Percentiles rank a stretch among this genome's conserved stretches.
These are phyloP conservation scores for Gymnocheta viridis DNA, from an alignment of 2,888 invertebrate species.

Conservation along the genomic window DNA sequence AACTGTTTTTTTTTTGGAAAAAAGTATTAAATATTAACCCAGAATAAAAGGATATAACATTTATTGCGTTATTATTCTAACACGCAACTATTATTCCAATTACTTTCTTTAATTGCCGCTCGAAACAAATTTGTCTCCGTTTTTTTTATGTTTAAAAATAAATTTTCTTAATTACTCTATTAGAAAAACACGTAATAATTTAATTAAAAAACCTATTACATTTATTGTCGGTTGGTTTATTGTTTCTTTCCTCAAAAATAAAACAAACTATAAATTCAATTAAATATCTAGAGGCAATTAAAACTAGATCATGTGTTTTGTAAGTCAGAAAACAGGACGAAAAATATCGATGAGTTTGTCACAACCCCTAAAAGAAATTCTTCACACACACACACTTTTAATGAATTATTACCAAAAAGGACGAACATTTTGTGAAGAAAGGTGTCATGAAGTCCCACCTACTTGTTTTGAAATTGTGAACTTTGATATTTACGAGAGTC, in stretches of 20 bases:
- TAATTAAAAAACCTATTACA: constrained; percentile 57
- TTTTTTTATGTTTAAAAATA: constrained; percentile 21
- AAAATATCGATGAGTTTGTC: constrained; percentile 17
- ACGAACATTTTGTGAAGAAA: background rate
- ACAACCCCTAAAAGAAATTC: constrained; percentile 28
- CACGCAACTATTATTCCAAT: constrained; percentile 36
- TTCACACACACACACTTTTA: constrained; percentile 38
- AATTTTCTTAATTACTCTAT: constrained; percentile 56
- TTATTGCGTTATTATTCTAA: background rate
- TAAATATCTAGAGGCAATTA: constrained; percentile 33
- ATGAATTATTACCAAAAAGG: constrained; percentile 37
- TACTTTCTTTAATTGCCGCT: constrained; percentile 5
- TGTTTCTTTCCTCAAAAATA: background rate
- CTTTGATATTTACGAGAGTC: background rate
- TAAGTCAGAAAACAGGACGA: background rate
- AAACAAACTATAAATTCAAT: constrained; percentile 45
- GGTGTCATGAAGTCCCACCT: constrained; percentile 19
- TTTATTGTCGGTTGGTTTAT: constrained; percentile 1
- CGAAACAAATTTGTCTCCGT: constrained; percentile 32
- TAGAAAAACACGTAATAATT: constrained; percentile 65
- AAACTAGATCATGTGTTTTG: constrained; percentile 54
- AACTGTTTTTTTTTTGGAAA: background rate
- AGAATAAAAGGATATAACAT: background rate
- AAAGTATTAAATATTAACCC: too few species aligned
- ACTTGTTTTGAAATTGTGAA: background rate